Conservation (phyloP, 2,888 invertebrate genomes). For the Polyploca ridens region DNA sequence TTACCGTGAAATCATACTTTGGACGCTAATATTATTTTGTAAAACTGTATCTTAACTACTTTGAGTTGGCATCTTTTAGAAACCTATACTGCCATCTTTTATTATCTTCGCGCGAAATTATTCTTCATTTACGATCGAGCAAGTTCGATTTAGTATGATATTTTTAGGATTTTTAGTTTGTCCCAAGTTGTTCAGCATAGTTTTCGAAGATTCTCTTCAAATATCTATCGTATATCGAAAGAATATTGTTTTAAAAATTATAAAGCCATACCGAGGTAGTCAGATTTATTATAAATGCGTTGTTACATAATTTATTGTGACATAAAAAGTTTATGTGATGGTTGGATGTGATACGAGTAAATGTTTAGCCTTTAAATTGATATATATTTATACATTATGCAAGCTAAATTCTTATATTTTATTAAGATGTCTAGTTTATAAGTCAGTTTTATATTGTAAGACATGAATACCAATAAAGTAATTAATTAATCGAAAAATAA, state of each 20-base stretch:
- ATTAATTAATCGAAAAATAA: constrained; percentile 38
- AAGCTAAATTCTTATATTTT: constrained; percentile 81
- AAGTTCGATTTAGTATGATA: no score
- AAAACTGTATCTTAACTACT: no score
- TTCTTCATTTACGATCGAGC: no score
- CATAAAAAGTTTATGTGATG: constrained; percentile 60
- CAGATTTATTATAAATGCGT: constrained; percentile 10
- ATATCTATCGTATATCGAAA: neutral
- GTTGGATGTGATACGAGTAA: constrained; percentile 75
- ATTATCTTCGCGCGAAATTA: no score
- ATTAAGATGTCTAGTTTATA: constrained; percentile 60
- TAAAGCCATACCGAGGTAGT: constrained; percentile 18
- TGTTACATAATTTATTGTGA: constrained; percentile 22
- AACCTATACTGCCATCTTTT: no score
- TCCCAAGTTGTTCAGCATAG: no score
- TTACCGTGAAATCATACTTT: neutral
- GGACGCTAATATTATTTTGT: neutral
- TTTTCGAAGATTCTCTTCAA: no score
- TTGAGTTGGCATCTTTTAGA: no score
- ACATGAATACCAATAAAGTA: constrained; percentile 65
- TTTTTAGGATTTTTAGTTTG: no score
- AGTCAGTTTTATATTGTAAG: constrained; percentile 65
- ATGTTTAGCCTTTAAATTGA: constrained; percentile 48
- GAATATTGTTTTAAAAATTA: constrained; percentile 4
- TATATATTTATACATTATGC: constrained; percentile 48